Conservation (phyloP, 2,797 vertebrate genomes). For the Molossus alvarezi region DNA sequence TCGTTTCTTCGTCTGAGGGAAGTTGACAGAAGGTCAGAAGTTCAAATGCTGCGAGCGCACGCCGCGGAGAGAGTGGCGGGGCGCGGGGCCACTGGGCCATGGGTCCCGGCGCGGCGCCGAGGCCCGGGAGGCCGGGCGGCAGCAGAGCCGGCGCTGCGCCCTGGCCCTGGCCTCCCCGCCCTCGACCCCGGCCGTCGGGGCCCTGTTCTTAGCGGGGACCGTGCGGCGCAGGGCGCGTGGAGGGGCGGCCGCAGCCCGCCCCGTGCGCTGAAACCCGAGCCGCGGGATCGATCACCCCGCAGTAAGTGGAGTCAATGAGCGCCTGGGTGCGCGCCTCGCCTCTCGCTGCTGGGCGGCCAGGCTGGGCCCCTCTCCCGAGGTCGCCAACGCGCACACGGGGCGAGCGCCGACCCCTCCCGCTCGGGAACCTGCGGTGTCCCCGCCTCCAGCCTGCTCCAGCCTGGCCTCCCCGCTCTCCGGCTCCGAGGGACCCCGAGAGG, state of each 20-base stretch:
- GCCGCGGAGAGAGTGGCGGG: constrained; percentile 86
- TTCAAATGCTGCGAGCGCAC: constrained; percentile 91
- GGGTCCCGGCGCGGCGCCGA: constrained; percentile 70
- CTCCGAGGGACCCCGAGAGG: background rate
- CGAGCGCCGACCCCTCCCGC: background rate
- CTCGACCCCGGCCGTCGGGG: background rate
- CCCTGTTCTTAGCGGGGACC: background rate
- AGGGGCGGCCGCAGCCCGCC: background rate
- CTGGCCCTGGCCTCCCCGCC: background rate
- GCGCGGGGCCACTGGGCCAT: constrained; percentile 70
- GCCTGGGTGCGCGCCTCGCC: constrained; percentile 69
- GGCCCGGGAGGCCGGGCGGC: background rate
- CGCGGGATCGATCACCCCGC: constrained; percentile 89
- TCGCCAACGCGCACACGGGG: background rate
- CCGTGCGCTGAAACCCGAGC: constrained; percentile 88
- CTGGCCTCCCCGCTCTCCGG: background rate
- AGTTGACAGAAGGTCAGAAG: constrained; percentile 94
- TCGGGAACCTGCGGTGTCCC: background rate
- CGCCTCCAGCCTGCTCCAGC: background rate
- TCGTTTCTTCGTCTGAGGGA: constrained; percentile 88
- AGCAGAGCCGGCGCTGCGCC: background rate
- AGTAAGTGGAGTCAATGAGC: constrained; percentile 90
- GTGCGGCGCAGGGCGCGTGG: constrained; percentile 29
- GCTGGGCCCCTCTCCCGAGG: background rate
- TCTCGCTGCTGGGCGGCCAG: constrained; percentile 34